Base-by-base conservation (phyloP, 2,888 invertebrate genomes). In the Mantis religiosa region DNA sequence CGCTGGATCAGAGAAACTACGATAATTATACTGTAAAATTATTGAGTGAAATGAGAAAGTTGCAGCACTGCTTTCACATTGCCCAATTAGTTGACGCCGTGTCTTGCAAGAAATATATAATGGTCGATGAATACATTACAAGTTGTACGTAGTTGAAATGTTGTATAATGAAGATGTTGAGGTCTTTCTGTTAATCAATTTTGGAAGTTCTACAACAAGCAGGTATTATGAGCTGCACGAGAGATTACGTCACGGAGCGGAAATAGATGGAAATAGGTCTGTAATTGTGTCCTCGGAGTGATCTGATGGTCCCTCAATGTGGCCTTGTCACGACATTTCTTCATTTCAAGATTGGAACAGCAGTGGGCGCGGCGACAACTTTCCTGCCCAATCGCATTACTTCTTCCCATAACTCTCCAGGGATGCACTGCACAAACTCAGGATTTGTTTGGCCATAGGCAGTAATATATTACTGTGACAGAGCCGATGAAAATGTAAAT, bases 321-420 rank as follows among this genome's bases (percentile, higher is more conserved):
- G 3, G 14, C 81, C 81, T 28, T 28, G 30, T 14, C 86, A 86
- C 86, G 86, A 86, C 28, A 86, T 86, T 20, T 81, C 28, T 86
- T 86, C 71, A 86, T 86, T 86, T 81, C 86, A 28, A 86, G 86
- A 86, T 86, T 85, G 86, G 86, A 28, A 86, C 14, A 54, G 54
- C 34, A 34, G 34, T 34, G 54, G 28, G 28, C 54, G 20, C 27
- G 27, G 15, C 30, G 28, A 86, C 41, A 41, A 41, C 86, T 28
- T 6, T 25, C 28, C 86, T 86, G 86, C 81, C 86, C 81, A 86
- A 86, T 86, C 86, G 54, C 81, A 81, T 71, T 71, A 71, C 20
- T 71, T 41, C 41, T 12, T 41, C 41, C 7, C 41, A 12, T 41
- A 41, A 41, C 41, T 41, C 41, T 41, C 41, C 41, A 41, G 41